Evolutionary conservation across 2,888 invertebrate species (phyloP), one percentile per base, ranked within the genome.

Genomic region (Kryphioiulus occultus): DNA sequence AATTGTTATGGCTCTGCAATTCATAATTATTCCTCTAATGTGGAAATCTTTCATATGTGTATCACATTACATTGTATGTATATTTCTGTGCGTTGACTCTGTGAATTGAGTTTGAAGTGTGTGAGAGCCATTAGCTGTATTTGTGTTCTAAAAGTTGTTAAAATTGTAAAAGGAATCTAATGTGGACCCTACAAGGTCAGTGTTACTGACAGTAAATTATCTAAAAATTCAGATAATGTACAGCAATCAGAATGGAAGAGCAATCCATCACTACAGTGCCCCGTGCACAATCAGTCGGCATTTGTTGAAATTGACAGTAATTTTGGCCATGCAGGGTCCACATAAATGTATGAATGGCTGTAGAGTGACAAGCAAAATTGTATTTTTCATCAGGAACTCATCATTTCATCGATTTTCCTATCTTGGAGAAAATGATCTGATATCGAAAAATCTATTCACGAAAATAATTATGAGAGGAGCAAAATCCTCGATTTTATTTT

Each of bases 401-500:
- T 59, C 53, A 47, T 47, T 47, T 59, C n/a, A 59, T 59, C 17
- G 5, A 59, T n/a, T 12, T 59, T 59, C n/a, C 2, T 59, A 59
- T 59, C 9, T 59, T 59, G 19, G n/a, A n/a, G n/a, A 7, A 59
- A n/a, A n/a, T 59, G 19, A n/a, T 19, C 53, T n/a, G n/a, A 59
- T 59, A 1, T 59, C 19, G 53, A 59, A 59, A 59, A n/a, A 59
- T 59, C 19, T 0, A n/a, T 17, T 59, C 53, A 59, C n/a, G n/a
- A 59, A n/a, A 7, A 59, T n/a, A 59, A 59, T n/a, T 59, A 15
- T 59, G n/a, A 59, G 9, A n/a, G 19, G 53, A n/a, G n/a, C 12
- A 59, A 59, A 59, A 59, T n/a, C n/a, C n/a, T 59, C 53, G 53
- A 59, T 59, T 59, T 59, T 59, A 59, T 59, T 59, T 59, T 59